phyloP scores from a whole-genome alignment of 2,113 vertebrate species.

The Bolborhynchus lineola region DNA sequence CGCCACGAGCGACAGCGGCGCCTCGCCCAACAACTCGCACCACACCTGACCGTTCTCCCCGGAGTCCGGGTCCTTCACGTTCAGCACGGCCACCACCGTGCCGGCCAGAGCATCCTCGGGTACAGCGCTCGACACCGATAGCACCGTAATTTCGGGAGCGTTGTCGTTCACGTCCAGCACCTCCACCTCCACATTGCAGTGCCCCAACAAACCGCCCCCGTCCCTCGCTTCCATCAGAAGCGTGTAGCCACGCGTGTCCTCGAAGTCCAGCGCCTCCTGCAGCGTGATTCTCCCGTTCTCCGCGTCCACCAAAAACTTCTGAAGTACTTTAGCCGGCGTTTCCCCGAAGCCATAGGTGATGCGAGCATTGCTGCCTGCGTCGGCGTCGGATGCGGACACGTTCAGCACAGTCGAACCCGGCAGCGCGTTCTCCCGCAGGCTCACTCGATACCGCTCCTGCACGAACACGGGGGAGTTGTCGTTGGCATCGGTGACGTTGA shows the following conservation, averaged over 20 bases:
- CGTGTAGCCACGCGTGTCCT: neutral
- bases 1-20: neutral
- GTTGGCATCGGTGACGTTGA: neutral
- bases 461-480: no score
- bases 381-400: conserved; percentile 67
- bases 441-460: no score
- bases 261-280: conserved; percentile 15
- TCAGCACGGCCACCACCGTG: neutral
- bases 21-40: conserved; percentile 37
- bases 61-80: rapidly evolving
- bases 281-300: neutral
- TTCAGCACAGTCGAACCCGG: conserved; percentile 44
- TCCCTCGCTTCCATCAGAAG: conserved; percentile 74
- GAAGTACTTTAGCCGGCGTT: neutral
- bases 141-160: rapidly evolving
- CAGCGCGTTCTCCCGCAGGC: conserved; percentile 22
- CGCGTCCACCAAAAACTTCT: conserved; percentile 7
- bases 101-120: rapidly evolving
- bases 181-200: conserved; percentile 60
- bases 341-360: conserved; percentile 43
- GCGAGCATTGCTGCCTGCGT: conserved; percentile 50
- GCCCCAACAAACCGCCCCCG: conserved; percentile 66
- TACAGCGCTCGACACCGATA: neutral
- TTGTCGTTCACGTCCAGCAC: neutral
- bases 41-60: neutral